Base-by-base conservation (phyloP, 2,113 vertebrate genomes). In the Cryptotis parvus region DNA sequence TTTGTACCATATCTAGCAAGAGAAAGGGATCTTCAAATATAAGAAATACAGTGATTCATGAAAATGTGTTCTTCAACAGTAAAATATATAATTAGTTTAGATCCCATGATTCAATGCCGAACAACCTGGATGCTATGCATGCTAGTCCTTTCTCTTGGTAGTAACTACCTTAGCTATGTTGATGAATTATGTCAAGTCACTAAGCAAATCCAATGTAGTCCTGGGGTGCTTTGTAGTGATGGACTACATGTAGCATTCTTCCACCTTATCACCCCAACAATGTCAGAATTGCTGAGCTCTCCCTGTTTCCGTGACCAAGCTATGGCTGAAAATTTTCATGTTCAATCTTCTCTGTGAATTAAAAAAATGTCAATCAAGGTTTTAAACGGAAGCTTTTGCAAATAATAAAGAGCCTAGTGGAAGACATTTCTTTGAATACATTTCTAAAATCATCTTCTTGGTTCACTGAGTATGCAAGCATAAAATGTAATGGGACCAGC, bases 361-460 rank as follows among this genome's bases (percentile, higher is more conserved):
- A 58, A 78, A 84, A 41, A 87, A 93, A 1, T 15, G 93, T 96
- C 63, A 43, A 52, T 90, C 20, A 83, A 87, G 87, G 68, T 29
- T 91, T 88, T 77, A 95, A 91, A 72, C 22, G 77, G 20, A 43
- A 84, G n/a, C 10, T 90, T 94, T 90, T 80, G 16, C 20, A 82
- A 94, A 78, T 78, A 95, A 90, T 91, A 89, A 86, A 69, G 95
- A 88, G 52, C 33, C 68, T 84, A 27, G 22, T 70, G 87, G 33
- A 63, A 87, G 75, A 95, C 73, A 94, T 90, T 77, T n/a, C n/a
- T n/a, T n/a, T n/a, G n/a, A n/a, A n/a, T n/a, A n/a, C n/a, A n/a
- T n/a, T n/a, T n/a, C n/a, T 93, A 79, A 96, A 95, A 88, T 73
- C 15, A 90, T 87, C 52, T 89, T 41, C 49, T 35, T 24, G 66